Base-by-base conservation (phyloP, 2,888 invertebrate species). In the Macrosoma leucophasiata region DNA sequence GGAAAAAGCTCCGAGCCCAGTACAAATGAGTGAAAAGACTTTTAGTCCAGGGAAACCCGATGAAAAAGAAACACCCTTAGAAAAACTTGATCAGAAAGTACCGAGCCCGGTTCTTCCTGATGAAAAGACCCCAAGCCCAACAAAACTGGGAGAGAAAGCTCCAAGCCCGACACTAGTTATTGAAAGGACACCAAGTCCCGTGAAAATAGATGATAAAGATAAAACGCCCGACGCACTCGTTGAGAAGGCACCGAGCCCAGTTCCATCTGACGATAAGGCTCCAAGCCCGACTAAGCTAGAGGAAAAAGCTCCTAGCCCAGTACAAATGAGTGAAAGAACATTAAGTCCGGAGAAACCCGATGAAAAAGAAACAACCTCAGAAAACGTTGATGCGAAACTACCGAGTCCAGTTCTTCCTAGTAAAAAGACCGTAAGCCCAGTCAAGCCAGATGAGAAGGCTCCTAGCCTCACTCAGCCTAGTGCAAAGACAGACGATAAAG, bases 61-160 rank as follows among this genome's bases (percentile, higher is more conserved):
- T n/a, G n/a, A n/a, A n/a, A n/a, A n/a, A n/a, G n/a, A n/a, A n/a
- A n/a, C n/a, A n/a, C n/a, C n/a, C n/a, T n/a, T n/a, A 8, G 39
- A 36, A 3, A 2, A 14, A n/a, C 1, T n/a, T 1, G 1, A 11
- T n/a, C 8, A 21, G 2, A 15, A 26, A 10, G 41, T 41, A 11
- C 14, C 15, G 1, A 15, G 22, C 13, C 31, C 29, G 4, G 7
- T 11, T 1, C 9, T 37, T 4, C 13, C 19, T 2, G 37, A 38
- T 3, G 40, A 48, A 0, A 48, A 41, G 8, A 21, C 12, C 3
- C 34, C 33, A 0, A 51, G 40, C 12, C 37, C 33, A 3, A 34
- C 28, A 0, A 39, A 44, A n/a, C 15, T 17, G 1, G 10, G 10
- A 2, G 27, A 41, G 6, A 39, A 36, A 9, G 20, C 15, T 11